Evolutionary conservation across 2,797 vertebrate species (phyloP).

Genomic region (Tangara arthus): DNA sequence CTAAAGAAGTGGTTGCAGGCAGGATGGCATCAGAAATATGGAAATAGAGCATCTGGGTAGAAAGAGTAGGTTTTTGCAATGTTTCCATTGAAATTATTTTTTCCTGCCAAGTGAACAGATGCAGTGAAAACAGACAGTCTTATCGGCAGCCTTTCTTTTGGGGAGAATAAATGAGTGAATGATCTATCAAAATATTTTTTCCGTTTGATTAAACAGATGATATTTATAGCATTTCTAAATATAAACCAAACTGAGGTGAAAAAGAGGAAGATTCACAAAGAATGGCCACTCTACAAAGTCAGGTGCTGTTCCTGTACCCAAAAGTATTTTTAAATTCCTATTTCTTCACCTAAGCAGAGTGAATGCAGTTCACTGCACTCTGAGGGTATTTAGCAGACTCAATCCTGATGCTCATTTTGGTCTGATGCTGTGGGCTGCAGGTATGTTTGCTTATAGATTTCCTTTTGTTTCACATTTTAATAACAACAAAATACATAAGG

Average conservation of each 20-base stretch:
- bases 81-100: slow-evolving; percentile 18
- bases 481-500: background rate
- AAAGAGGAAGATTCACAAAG: background rate
- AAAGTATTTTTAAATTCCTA: background rate
- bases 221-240: slow-evolving; percentile 51
- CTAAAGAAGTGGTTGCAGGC: slow-evolving; percentile 19
- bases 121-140: slow-evolving; percentile 35
- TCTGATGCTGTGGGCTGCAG: background rate
- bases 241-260: background rate
- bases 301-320: background rate
- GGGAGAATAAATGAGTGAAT: slow-evolving; percentile 44
- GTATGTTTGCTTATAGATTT: background rate
- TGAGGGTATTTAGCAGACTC: background rate
- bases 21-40: slow-evolving; percentile 51
- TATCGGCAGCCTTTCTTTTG: slow-evolving; percentile 32
- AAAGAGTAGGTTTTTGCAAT: slow-evolving; percentile 9
- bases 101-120: slow-evolving; percentile 51
- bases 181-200: slow-evolving; percentile 18
- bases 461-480: background rate
- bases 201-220: slow-evolving; percentile 20
- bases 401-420: background rate
- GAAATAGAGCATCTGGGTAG: slow-evolving; percentile 55
- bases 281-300: background rate
- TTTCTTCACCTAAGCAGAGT: background rate
- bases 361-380: background rate